phyloP scores from a whole-genome alignment of 2,797 vertebrate species.

The Melanotaenia nigrans region DNA sequence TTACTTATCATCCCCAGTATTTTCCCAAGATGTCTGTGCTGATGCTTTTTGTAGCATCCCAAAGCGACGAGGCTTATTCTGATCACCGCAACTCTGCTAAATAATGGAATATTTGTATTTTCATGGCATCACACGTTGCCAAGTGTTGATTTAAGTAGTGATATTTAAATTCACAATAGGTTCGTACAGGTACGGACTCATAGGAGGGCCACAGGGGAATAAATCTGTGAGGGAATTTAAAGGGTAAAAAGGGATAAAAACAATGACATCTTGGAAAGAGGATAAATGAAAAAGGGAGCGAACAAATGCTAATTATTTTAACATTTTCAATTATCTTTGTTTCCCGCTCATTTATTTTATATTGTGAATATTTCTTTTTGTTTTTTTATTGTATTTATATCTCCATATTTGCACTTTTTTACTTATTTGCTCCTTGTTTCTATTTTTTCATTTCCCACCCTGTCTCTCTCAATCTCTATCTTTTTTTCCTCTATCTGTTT shows the following conservation, averaged over 20 bases:
- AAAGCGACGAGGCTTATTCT: background rate
- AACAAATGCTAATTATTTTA: too few relatives aligned
- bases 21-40: slow-evolving; percentile 26
- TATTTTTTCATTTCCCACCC: too few relatives aligned
- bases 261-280: too few relatives aligned
- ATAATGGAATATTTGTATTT: background rate
- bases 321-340: too few relatives aligned
- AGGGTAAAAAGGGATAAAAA: too few relatives aligned
- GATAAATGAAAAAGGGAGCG: too few relatives aligned
- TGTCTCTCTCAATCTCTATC: too few relatives aligned
- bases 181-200: background rate
- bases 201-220: background rate
- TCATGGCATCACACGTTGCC: background rate
- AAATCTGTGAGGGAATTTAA: background rate
- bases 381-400: too few relatives aligned
- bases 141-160: background rate
- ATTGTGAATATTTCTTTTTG: too few relatives aligned
- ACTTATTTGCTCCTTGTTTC: background rate
- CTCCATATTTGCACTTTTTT: too few relatives aligned
- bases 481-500: too few relatives aligned
- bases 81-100: background rate
- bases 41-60: slow-evolving; percentile 33
- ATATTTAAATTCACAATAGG: background rate
- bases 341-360: too few relatives aligned
- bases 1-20: slow-evolving; percentile 43